Base-by-base conservation (phyloP, 2,797 vertebrate genomes). In the Typhlichthys eigenmanni region DNA sequence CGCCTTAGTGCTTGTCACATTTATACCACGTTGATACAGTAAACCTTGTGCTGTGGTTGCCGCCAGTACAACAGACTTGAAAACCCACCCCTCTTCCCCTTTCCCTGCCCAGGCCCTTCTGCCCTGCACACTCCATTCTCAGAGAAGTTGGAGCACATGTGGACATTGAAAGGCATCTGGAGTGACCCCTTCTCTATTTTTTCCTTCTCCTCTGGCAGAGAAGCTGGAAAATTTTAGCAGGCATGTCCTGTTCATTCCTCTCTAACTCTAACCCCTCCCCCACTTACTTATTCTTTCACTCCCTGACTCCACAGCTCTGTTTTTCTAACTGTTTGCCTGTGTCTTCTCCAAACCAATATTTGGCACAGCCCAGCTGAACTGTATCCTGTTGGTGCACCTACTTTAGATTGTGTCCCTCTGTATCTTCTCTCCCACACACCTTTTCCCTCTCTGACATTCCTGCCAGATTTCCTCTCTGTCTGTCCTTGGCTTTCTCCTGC, bases 221-320 rank as follows among this genome's bases (percentile, higher is more conserved):
- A 75, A 74, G 19, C 29, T 86, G 82, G 87, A 89, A 89, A 84
- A 72, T 81, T 74, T 85, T 77, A 83, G 79, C 74, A 84, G 85
- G 81, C 83, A 86, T 83, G 75, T 85, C 77, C 68, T 78, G 78
- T 83, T 88, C 81, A 85, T 79, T 86, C 75, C 69, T 83, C 70
- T 61, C 16, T 68, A 64, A 62, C 57, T 54, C 56, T 47, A 43
- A 49, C 51, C 47, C 14, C 38, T 57, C 17, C 16, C 52, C 66
- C 62, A 60, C 61, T 58, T 65, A 59, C 55, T 45, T 52, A 47
- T 58, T 57, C 64, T 72, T 63, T 75, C 69, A 13, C 66, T 82
- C 72, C 72, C 57, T 66, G 24, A 57, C 2, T 2, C 12, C 58
- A 47, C 58, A 17, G 7, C n/a, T 55, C 48, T 82, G 56, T 43